Conservation (phyloP, 2,797 vertebrate genomes). For the Adrianichthys oophorus region DNA sequence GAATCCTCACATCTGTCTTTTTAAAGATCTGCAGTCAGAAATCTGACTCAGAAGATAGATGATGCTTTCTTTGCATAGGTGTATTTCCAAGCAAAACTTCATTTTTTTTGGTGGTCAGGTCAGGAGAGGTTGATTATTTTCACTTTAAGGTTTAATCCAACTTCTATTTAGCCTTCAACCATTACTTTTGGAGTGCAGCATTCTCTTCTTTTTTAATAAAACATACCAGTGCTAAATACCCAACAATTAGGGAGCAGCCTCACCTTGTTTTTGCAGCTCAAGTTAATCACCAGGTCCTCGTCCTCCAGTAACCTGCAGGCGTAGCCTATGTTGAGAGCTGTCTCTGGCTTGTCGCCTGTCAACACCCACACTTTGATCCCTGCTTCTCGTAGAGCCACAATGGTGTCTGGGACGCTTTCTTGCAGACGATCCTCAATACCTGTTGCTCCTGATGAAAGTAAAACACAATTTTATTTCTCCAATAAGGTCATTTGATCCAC, state of each 20-base stretch:
- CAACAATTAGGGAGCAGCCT: slow-evolving; percentile 19
- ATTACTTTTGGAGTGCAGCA: no score
- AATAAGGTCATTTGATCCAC: no score
- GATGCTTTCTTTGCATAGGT: background rate
- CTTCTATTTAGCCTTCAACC: no score
- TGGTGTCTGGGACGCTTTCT: slow-evolving; percentile 89
- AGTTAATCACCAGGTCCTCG: slow-evolving; percentile 88
- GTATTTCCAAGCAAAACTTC: no score
- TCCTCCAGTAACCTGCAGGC: slow-evolving; percentile 90
- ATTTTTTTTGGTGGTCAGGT: no score
- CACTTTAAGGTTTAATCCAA: no score
- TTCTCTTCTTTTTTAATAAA: no score
- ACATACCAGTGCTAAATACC: no score
- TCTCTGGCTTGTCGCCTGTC: slow-evolving; percentile 96
- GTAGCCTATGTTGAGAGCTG: slow-evolving; percentile 93
- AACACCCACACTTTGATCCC: slow-evolving; percentile 94
- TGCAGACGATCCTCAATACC: slow-evolving; percentile 95
- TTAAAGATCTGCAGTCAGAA: background rate
- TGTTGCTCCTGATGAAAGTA: slow-evolving; percentile 84
- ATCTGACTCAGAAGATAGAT: background rate
- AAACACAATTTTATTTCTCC: background rate
- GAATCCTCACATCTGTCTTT: background rate
- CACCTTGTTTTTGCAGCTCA: slow-evolving; percentile 89
- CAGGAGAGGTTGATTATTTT: no score
- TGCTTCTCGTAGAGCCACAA: slow-evolving; percentile 85